phyloP scores from a whole-genome alignment of 2,797 vertebrate species.

The Oreonectes daqikongensis region DNA sequence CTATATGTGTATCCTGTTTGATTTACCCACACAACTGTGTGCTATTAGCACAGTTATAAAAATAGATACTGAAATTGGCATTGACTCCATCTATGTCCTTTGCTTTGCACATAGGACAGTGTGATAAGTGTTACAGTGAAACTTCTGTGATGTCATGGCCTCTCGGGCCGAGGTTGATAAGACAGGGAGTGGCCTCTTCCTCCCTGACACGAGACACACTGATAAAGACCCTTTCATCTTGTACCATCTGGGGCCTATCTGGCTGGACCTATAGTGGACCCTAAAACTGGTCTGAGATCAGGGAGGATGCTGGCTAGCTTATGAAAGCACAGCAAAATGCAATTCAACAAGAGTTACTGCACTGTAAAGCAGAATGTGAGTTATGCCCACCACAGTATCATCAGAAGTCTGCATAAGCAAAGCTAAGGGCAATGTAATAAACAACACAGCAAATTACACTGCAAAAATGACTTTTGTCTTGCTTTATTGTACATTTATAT shows the following conservation, averaged over 20 bases:
- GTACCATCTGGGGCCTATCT: conserved; percentile 22
- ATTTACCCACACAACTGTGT: neutral
- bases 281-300: neutral
- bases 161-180: conserved; percentile 71
- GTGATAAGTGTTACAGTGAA: conserved; percentile 27
- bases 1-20: conserved; percentile 11
- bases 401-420: neutral
- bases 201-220: conserved; percentile 61
- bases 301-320: neutral
- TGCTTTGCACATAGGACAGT: conserved; percentile 38
- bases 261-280: neutral
- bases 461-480: too few relatives aligned
- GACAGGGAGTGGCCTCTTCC: conserved; percentile 57
- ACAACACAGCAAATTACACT: conserved; percentile 31
- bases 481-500: neutral
- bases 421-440: conserved; percentile 11
- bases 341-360: conserved; percentile 25
- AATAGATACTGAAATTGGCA: conserved; percentile 41
- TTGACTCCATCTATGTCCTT: conserved; percentile 32
- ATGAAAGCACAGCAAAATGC: conserved; percentile 1
- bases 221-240: conserved; percentile 48
- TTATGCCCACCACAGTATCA: neutral
- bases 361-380: conserved; percentile 27
- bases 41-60: conserved; percentile 23
- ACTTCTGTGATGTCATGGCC: conserved; percentile 67